Conservation (phyloP, 2,797 vertebrate genomes). For the Bucorvus abyssinicus region DNA sequence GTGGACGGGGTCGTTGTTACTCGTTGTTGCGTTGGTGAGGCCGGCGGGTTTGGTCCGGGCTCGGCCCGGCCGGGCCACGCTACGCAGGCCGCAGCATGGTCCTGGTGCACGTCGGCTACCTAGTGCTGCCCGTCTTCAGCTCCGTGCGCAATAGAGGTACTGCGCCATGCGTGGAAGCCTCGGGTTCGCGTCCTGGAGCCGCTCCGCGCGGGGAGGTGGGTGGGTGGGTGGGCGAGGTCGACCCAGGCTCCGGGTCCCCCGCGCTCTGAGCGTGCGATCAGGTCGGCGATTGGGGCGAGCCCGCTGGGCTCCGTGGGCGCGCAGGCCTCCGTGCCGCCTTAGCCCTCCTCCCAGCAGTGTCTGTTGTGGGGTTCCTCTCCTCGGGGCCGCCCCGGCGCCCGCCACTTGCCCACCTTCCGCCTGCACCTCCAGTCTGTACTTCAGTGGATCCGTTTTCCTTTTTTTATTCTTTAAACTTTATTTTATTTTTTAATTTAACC, state of each 20-base stretch:
- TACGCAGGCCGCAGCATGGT: slow-evolving; percentile 88
- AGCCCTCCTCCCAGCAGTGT: not conserved
- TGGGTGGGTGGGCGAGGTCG: not conserved
- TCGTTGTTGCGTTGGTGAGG: slow-evolving; percentile 22
- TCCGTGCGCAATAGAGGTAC: slow-evolving; percentile 98
- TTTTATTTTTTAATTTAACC: not conserved
- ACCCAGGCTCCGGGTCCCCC: not conserved
- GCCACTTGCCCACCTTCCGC: not conserved
- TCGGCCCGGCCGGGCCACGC: not conserved
- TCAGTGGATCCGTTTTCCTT: not conserved
- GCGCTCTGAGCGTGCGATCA: not conserved
- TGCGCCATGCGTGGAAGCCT: slow-evolving; percentile 56
- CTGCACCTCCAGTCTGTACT: not conserved
- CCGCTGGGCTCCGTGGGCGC: not conserved
- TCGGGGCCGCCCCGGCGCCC: not conserved
- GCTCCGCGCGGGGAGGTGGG: not conserved
- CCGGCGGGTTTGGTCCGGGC: slow-evolving; percentile 40
- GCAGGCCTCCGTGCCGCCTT: not conserved
- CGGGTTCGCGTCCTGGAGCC: slow-evolving; percentile 35
- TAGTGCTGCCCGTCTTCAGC: slow-evolving; percentile 98
- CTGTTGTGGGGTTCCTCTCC: not conserved
- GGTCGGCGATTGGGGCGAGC: not conserved
- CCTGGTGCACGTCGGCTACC: slow-evolving; percentile 96
- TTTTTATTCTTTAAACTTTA: not conserved
- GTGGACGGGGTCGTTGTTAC: not conserved